Base-by-base conservation (phyloP, 2,888 invertebrate genomes). In the Tenthredo scrophulariae region DNA sequence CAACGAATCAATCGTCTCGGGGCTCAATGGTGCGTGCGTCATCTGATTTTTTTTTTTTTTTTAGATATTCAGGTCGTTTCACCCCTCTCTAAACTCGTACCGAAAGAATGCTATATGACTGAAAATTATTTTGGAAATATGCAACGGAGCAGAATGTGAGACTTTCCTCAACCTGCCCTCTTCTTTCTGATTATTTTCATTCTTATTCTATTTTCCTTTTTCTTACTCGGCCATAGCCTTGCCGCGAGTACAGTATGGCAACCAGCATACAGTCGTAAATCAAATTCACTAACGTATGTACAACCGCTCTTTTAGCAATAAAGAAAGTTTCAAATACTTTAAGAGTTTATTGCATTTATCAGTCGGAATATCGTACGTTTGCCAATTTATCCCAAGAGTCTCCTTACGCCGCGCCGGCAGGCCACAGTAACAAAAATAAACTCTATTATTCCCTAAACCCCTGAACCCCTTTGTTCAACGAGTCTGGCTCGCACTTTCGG, bases 341-440 rank as follows among this genome's bases (percentile, higher is more conserved):
- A 29, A n/a, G 50, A 67, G 67, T 70, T 67, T 46, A 46, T 65
- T 83, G 67, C 70, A 70, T 83, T 83, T 83, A 83, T 83, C 43
- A 83, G 83, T 46, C 70, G 18, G 15, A 80, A 65, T 50, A 29
- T 83, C 83, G 29, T 83, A 67, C 83, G 37, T 50, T 70, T 67
- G 67, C 83, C 67, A 83, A 83, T 67, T 83, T 83, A 67, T 83
- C 65, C 67, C 83, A 46, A 70, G 70, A 70, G 83, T 67, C 46
- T 83, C 50, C 9, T 67, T 22, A n/a, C 40, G 26, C 37, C 26
- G 4, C 26, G 26, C 37, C 40, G 4, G 54, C 54, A 54, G n/a
- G 33, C 62, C 80, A 40, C 15, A 43, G 70, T 43, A 43, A 80
- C 54, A 62, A 62, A 50, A 33, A 83, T 70, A 83, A 70, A 80